Evolutionary conservation across 2,113 vertebrate species (phyloP).

Genomic region (Myxocyprinus asiaticus): DNA sequence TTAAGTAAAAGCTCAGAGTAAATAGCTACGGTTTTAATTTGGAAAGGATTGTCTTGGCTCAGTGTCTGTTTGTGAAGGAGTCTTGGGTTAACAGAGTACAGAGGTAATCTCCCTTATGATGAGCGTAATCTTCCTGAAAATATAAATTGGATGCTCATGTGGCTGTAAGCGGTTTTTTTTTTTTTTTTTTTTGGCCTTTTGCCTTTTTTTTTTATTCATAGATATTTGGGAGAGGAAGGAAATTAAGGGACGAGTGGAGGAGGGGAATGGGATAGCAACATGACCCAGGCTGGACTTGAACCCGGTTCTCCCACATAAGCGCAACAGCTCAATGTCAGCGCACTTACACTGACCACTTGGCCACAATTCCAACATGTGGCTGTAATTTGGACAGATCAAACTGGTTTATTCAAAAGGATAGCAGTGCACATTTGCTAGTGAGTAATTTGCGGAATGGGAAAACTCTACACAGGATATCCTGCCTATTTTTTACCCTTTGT

Average conservation of each 20-base stretch:
- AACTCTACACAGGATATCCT: conserved; percentile 36
- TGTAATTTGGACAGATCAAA: conserved; percentile 5
- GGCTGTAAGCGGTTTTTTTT: neutral
- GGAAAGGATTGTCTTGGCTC: conserved; percentile 38
- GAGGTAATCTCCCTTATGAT: neutral
- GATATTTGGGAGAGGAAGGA: too few relatives aligned
- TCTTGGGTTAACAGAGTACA: neutral
- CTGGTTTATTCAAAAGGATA: neutral
- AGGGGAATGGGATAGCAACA: too few relatives aligned
- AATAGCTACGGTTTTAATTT: conserved; percentile 40
- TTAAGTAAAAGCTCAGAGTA: conserved; percentile 9
- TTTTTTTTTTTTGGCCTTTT: too few relatives aligned
- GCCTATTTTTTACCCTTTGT: conserved; percentile 29
- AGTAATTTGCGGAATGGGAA: neutral
- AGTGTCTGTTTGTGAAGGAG: conserved; percentile 1
- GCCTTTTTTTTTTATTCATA: too few relatives aligned
- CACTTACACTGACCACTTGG: too few relatives aligned
- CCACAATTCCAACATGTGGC: neutral
- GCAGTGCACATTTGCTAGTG: neutral
- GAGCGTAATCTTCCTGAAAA: neutral
- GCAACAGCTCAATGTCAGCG: too few relatives aligned
- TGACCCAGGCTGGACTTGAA: too few relatives aligned
- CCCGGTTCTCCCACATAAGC: too few relatives aligned
- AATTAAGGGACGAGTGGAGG: too few relatives aligned
- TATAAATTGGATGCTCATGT: neutral